These are phyloP conservation scores for Scomber japonicus DNA, from an alignment of 2,113 vertebrate genomes.

Conservation along the genomic window DNA sequence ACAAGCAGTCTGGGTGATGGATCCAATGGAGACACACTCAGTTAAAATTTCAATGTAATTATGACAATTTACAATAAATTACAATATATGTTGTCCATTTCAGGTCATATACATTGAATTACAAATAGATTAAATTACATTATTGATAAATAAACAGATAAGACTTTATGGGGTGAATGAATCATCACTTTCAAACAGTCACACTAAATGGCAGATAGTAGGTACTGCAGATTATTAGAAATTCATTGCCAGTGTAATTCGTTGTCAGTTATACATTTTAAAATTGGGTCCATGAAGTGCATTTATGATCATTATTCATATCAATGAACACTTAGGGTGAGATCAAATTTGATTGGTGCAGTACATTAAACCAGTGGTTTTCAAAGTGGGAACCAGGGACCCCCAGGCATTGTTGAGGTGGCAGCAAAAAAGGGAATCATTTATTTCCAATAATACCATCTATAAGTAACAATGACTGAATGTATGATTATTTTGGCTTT, in stretches of 20 bases:
- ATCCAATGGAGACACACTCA: conserved; percentile 29
- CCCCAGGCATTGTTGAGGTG: too few species aligned
- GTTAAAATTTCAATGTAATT: conserved; percentile 62
- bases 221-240: conserved; percentile 31
- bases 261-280: conserved; percentile 29
- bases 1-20: neutral
- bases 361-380: neutral
- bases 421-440: too few species aligned
- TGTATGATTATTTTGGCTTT: too few species aligned
- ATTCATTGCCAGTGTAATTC: conserved; percentile 6
- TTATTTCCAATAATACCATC: too few species aligned
- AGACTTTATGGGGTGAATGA: conserved; percentile 39
- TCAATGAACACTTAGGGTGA: conserved; percentile 2
- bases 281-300: conserved; percentile 7
- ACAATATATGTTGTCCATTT: conserved; percentile 58
- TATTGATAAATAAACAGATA: conserved; percentile 62
- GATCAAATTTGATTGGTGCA: conserved; percentile 27
- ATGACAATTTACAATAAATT: conserved; percentile 66
- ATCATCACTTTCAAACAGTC: conserved; percentile 55
- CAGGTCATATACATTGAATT: conserved; percentile 65
- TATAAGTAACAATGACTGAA: too few species aligned
- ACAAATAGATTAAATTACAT: conserved; percentile 67
- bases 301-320: conserved; percentile 12
- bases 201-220: conserved; percentile 63
- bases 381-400: too few species aligned